These are phyloP conservation scores for Bradypus variegatus DNA, from an alignment of 2,797 vertebrate species.

Conservation along the genomic window DNA sequence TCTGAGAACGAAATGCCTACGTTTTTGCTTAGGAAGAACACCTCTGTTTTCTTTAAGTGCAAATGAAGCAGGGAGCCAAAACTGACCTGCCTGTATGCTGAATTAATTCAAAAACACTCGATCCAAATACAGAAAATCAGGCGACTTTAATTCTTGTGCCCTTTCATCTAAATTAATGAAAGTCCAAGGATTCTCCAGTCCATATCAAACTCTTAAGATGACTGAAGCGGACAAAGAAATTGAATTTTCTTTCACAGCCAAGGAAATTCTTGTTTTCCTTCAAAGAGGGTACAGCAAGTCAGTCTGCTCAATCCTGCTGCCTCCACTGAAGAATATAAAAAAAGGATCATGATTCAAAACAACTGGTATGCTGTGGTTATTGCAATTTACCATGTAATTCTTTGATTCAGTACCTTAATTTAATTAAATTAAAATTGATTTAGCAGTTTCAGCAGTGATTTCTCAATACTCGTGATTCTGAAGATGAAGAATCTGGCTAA, in stretches of 20 bases:
- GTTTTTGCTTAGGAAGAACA: neutral
- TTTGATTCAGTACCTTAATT: constrained; percentile 57
- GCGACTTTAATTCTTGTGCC: neutral
- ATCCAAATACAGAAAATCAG: neutral
- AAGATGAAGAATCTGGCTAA: constrained; percentile 52
- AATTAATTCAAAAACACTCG: neutral
- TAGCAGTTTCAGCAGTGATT: constrained; percentile 52
- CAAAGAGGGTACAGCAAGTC: neutral
- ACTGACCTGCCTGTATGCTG: neutral
- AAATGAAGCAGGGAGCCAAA: neutral
- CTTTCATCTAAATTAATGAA: neutral
- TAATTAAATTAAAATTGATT: constrained; percentile 69
- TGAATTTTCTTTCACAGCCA: neutral
- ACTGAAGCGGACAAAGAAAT: neutral
- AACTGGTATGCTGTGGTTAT: constrained; percentile 36
- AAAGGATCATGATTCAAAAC: neutral
- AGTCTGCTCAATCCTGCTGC: neutral
- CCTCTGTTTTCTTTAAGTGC: neutral
- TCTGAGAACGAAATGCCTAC: neutral
- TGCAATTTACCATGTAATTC: constrained; percentile 44
- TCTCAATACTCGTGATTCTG: constrained; percentile 60
- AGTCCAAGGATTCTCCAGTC: neutral
- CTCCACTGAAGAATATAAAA: neutral
- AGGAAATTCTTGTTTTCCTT: neutral
- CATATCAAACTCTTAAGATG: neutral